A percentile compares a stretch with the other conserved stretches of the same genome.
These are phyloP conservation scores for Macrobrachium nipponense DNA, from an alignment of 1,140 invertebrate genomes.

Conservation along the genomic window DNA sequence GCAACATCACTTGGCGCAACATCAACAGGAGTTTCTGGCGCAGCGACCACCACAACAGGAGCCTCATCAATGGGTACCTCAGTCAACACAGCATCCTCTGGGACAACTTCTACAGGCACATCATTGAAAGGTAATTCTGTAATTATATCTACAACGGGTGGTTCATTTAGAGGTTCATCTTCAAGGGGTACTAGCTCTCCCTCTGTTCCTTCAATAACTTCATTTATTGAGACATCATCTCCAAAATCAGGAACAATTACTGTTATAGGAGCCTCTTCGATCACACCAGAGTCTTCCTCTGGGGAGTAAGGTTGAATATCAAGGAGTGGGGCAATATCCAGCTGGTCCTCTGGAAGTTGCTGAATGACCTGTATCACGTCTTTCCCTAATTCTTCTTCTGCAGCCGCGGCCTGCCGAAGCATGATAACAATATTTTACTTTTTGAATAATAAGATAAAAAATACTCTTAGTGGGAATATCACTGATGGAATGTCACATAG, in stretches of 20 bases:
- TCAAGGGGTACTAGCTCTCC: neutral
- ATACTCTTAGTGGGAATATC: neutral
- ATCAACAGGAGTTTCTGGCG: too few relatives aligned
- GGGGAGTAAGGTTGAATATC: constrained; percentile 19
- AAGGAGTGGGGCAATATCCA: constrained; percentile 13
- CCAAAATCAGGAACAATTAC: neutral
- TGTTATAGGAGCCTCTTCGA: neutral
- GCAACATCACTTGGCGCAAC: too few relatives aligned
- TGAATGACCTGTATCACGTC: constrained; percentile 16
- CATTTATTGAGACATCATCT: neutral
- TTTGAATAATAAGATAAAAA: neutral
- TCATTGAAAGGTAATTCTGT: too few relatives aligned
- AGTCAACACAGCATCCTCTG: too few relatives aligned
- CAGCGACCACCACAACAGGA: too few relatives aligned
- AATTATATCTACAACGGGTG: too few relatives aligned
- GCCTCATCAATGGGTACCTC: too few relatives aligned
- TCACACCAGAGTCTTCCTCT: neutral
- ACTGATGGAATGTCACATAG: too few relatives aligned
- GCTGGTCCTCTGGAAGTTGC: constrained; percentile 29
- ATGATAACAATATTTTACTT: neutral
- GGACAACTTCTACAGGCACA: too few relatives aligned
- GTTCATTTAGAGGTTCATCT: too few relatives aligned
- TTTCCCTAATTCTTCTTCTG: neutral
- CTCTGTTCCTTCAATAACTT: neutral
- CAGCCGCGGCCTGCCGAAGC: neutral